phyloP scores from a whole-genome alignment of 2,888 invertebrate genomes.

The Acleris holmiana region DNA sequence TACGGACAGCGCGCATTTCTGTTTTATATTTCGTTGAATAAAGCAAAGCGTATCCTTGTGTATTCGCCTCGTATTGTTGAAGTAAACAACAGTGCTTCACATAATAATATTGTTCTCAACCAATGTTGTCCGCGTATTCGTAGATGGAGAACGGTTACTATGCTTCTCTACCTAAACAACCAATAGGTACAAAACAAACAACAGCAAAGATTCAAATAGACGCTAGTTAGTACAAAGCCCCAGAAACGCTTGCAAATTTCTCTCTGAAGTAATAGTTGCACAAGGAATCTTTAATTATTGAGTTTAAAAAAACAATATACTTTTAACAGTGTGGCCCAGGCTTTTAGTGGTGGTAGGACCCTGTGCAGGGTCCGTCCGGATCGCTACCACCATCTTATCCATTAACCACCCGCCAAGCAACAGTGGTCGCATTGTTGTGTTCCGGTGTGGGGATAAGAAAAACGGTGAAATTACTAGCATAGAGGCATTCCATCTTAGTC shows the following conservation, averaged over 20 bases:
- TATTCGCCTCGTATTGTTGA: conserved; percentile 1
- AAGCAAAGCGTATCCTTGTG: not conserved
- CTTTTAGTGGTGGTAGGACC: no score
- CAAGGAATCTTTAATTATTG: no score
- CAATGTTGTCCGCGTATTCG: not conserved
- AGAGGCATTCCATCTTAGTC: no score
- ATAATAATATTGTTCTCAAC: not conserved
- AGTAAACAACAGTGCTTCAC: conserved; percentile 3
- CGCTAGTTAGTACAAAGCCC: conserved; percentile 3
- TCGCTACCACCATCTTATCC: no score
- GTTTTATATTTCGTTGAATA: conserved; percentile 4
- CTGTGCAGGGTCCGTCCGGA: no score
- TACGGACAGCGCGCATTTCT: not conserved
- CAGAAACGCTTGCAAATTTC: not conserved
- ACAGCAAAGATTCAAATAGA: conserved; percentile 3
- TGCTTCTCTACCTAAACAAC: conserved; percentile 3
- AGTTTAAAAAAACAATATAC: no score
- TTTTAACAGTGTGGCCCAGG: no score
- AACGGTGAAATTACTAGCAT: no score
- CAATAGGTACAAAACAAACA: conserved; percentile 13
- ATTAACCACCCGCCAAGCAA: no score
- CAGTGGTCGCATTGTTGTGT: no score
- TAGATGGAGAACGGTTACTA: conserved; percentile 1
- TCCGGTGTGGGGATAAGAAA: no score
- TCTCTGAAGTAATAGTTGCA: no score